Evolutionary conservation across 2,113 vertebrate species (phyloP).

Genomic region (Aspidoscelis tigris): DNA sequence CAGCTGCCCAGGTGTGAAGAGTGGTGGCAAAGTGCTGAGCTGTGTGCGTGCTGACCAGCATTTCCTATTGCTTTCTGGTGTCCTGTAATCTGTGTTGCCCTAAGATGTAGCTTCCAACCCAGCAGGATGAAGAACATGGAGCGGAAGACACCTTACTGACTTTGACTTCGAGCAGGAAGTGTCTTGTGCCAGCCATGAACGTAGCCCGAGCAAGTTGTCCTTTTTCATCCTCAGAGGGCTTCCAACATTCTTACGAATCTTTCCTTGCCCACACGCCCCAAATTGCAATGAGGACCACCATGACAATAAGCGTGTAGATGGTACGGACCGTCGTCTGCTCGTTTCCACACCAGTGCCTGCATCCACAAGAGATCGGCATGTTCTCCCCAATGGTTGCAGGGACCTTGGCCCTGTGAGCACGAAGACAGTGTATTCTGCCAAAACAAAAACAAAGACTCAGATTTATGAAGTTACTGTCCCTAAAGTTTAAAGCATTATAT

Average conservation of each 20-base stretch:
- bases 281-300: conserved; percentile 69
- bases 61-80: too few species aligned
- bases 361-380: conserved; percentile 56
- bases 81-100: too few species aligned
- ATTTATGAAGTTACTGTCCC: conserved; percentile 29
- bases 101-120: too few species aligned
- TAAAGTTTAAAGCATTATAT: conserved; percentile 8
- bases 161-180: too few species aligned
- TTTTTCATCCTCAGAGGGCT: background rate
- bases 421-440: conserved; percentile 74
- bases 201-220: background rate
- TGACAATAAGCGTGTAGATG: conserved; percentile 66
- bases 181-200: too few species aligned
- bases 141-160: too few species aligned
- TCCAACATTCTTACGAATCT: conserved; percentile 38
- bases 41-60: too few species aligned
- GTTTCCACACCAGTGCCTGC: conserved; percentile 46
- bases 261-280: conserved; percentile 72
- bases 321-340: conserved; percentile 56
- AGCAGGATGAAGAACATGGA: too few species aligned
- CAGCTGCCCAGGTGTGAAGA: too few species aligned
- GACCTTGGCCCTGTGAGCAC: conserved; percentile 69
- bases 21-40: too few species aligned
- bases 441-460: conserved; percentile 48
- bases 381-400: conserved; percentile 49